A percentile compares a stretch with the other conserved stretches of the same genome.
Evolutionary conservation across 1,140 invertebrate species (phyloP).

Genomic region (Macrostomum lignano): DNA sequence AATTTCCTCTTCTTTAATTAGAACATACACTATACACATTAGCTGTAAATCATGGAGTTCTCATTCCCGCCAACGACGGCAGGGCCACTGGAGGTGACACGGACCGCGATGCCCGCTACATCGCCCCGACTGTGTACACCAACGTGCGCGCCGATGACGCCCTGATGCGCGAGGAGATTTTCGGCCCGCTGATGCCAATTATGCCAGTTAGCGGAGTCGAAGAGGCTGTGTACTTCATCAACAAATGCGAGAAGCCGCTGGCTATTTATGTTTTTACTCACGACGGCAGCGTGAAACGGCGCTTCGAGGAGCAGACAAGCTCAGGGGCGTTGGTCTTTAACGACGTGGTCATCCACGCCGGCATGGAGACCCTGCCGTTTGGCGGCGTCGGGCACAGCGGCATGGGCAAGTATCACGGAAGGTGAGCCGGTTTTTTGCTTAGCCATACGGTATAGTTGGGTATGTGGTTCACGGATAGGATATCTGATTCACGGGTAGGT

Average conservation of each 20-base stretch:
- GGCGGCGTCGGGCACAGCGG: slow-evolving; percentile 53
- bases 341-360: slow-evolving; percentile 46
- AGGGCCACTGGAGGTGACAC: slow-evolving; percentile 40
- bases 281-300: slow-evolving; percentile 39
- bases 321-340: slow-evolving; percentile 59
- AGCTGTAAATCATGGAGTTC: too few species aligned
- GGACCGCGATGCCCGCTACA: slow-evolving; percentile 43
- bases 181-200: slow-evolving; percentile 71
- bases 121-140: slow-evolving; percentile 50
- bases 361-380: slow-evolving; percentile 33
- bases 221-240: slow-evolving; percentile 42
- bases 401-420: slow-evolving; percentile 70
- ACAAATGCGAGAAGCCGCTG: slow-evolving; percentile 41
- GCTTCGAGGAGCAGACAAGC: slow-evolving; percentile 44
- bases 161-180: slow-evolving; percentile 68
- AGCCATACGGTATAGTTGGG: too few species aligned
- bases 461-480: too few species aligned
- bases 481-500: too few species aligned
- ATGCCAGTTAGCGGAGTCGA: slow-evolving; percentile 45
- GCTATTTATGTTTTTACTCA: slow-evolving; percentile 58
- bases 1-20: too few species aligned
- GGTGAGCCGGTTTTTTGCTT: too few species aligned
- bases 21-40: too few species aligned
- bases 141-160: slow-evolving; percentile 33
- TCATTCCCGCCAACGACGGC: background rate